Base-by-base conservation (phyloP, 2,888 invertebrate genomes). In the Phlogophora meticulosa region DNA sequence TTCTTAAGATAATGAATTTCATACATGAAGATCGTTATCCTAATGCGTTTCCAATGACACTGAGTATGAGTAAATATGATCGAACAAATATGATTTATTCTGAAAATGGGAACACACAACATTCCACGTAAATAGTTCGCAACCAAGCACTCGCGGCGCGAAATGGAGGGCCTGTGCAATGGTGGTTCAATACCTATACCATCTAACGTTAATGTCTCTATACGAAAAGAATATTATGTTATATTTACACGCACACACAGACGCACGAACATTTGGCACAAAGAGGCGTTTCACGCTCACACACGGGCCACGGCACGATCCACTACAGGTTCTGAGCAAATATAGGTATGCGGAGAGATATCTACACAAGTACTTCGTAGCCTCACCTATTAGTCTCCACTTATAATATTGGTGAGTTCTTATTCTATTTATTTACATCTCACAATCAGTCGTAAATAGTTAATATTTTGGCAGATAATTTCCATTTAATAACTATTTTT, bases 371-470 rank as follows among this genome's bases (percentile, higher is more conserved):
- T 89, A 87, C 79, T 88, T 88, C 85, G 88, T 90, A 89, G 86
- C 88, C 84, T 90, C 90, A 86, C 86, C 90, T 87, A 88, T 89
- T 87, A 88, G 86, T 90, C 85, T 85, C 88, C 85, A 87, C 90
- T 93, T 92, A 92, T 81, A 90, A 87, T 91, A 92, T 89, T 88
- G 92, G 91, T 93, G 93, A 94, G 91, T 88, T 87, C 92, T 94
- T 94, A 94, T 74, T 85, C 93, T 94, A 94, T 84, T 85, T 95
- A 95, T 94, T 88, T 95, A 95, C 95, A 94, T 91, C 93, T 93
- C 93, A 94, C 94, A 93, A 92, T 95, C 95, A 95, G 95, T 95
- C 95, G 92, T 93, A 94, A 91, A 87, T 89, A 88, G 88, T 92
- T 91, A 90, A 90, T 91, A 92, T 92, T 94, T 94, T 94, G 94